A percentile compares a stretch with the other conserved stretches of the same genome.
Conservation (phyloP, 2,113 vertebrate species). For the Callipepla californica region DNA sequence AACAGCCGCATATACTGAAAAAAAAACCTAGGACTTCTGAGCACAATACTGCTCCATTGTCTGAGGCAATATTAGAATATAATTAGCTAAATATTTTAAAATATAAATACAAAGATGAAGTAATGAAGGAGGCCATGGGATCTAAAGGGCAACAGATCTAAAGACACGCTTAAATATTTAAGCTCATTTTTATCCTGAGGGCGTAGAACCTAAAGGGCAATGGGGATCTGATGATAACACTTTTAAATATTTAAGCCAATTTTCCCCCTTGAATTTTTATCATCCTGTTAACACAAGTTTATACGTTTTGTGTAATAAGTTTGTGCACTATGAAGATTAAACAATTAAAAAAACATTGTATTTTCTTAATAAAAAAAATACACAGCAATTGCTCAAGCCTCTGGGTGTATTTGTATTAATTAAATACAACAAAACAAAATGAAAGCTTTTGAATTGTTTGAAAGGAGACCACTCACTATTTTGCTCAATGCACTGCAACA, state of each 20-base stretch:
- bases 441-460: slow-evolving; percentile 32
- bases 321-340: neutral
- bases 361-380: slow-evolving; percentile 11
- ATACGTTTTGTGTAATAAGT: slow-evolving; percentile 14
- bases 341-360: neutral
- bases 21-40: neutral
- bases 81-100: slow-evolving; percentile 22
- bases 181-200: neutral
- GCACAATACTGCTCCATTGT: neutral
- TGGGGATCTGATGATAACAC: slow-evolving; percentile 26
- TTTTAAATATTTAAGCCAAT: slow-evolving; percentile 40
- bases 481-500: neutral
- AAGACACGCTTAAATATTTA: slow-evolving; percentile 7
- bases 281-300: slow-evolving; percentile 30
- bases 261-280: slow-evolving; percentile 31
- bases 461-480: slow-evolving; percentile 47
- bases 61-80: neutral
- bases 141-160: slow-evolving; percentile 1
- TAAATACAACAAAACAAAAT: slow-evolving; percentile 48
- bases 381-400: slow-evolving; percentile 48
- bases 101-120: slow-evolving; percentile 16
- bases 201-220: neutral
- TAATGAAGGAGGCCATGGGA: neutral
- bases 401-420: slow-evolving; percentile 67
- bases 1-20: neutral